phyloP scores from a whole-genome alignment of 2,888 invertebrate species.

The Oligia strigilis region DNA sequence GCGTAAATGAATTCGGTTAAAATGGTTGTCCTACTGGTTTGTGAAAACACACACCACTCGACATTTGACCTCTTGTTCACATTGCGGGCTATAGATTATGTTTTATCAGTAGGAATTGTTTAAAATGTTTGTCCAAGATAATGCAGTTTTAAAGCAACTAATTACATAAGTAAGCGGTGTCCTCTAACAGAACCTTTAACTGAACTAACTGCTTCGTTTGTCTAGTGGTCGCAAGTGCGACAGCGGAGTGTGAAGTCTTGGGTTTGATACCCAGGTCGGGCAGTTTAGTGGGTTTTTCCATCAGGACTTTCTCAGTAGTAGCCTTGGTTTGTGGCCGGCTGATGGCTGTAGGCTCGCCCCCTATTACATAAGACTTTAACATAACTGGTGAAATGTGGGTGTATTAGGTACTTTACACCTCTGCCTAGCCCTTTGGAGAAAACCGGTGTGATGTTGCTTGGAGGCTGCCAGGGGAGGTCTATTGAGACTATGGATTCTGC shows the following conservation, averaged over 20 bases:
- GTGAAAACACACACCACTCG: background rate
- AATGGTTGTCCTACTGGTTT: background rate
- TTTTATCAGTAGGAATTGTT: too few relatives aligned
- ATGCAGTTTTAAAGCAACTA: background rate
- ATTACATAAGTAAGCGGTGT: background rate
- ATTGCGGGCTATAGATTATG: background rate
- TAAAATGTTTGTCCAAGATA: background rate
- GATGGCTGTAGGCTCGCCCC: too few relatives aligned
- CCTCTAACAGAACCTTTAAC: background rate
- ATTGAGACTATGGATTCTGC: background rate
- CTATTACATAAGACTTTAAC: too few relatives aligned
- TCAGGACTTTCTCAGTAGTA: too few relatives aligned
- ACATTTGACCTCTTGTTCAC: conserved; percentile 18
- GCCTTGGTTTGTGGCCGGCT: too few relatives aligned
- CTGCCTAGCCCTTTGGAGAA: background rate
- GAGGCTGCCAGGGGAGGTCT: background rate
- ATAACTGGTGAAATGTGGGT: too few relatives aligned
- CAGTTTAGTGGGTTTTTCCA: too few relatives aligned
- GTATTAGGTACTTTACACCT: too few relatives aligned
- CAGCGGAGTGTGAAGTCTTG: too few relatives aligned
- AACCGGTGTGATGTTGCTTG: background rate
- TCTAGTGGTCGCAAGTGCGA: background rate
- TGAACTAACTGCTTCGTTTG: background rate
- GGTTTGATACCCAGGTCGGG: too few relatives aligned
- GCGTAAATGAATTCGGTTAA: too few relatives aligned